Evolutionary conservation across 1,140 invertebrate genomes (phyloP).

Genomic region (Watersipora subatra): DNA sequence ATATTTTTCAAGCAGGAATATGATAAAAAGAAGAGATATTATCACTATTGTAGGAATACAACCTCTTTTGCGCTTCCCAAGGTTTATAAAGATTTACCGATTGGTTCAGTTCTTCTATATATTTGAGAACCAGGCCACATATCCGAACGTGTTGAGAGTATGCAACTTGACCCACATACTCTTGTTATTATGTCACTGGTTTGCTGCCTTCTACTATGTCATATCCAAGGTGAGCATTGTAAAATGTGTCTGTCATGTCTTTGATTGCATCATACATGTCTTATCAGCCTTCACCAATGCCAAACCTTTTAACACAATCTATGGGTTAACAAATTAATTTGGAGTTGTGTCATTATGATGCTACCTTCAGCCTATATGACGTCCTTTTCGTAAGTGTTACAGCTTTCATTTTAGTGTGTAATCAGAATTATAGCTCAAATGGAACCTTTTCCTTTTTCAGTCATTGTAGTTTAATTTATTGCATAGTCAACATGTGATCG

Average conservation of each 20-base stretch:
- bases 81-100: conserved; percentile 63
- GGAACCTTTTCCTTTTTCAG: too few relatives aligned
- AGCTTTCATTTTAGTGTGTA: too few relatives aligned
- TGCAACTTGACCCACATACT: conserved; percentile 86
- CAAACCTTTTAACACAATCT: conserved; percentile 60
- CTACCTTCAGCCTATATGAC: too few relatives aligned
- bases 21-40: too few relatives aligned
- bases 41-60: conserved; percentile 27
- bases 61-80: conserved; percentile 41
- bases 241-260: too few relatives aligned
- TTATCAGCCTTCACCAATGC: conserved; percentile 77
- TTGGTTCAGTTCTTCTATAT: conserved; percentile 87
- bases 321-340: too few relatives aligned
- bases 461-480: too few relatives aligned
- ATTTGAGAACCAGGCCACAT: conserved; percentile 83
- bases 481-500: too few relatives aligned
- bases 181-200: conserved; percentile 87
- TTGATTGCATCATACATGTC: conserved; percentile 66
- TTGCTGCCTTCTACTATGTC: conserved; percentile 90
- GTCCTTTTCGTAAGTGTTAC: too few relatives aligned
- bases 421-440: too few relatives aligned
- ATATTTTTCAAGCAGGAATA: too few relatives aligned
- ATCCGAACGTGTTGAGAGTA: conserved; percentile 90
- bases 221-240: conserved; percentile 62
- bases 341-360: too few relatives aligned